A percentile compares a stretch with the other conserved stretches of the same genome.
Conservation (phyloP, 2,113 vertebrate genomes). For the Oryctolagus cuniculus region DNA sequence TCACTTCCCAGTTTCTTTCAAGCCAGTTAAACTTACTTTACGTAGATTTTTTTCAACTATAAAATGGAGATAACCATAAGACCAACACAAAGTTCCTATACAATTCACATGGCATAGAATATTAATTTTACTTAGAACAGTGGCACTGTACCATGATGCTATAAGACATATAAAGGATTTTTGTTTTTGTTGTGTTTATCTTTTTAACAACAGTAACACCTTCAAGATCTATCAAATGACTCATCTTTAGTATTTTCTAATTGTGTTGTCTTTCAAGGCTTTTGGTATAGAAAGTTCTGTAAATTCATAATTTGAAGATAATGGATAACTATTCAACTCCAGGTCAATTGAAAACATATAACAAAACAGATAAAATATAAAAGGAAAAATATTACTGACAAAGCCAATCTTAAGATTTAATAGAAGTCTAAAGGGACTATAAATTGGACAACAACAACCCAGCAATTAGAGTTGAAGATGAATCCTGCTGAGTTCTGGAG, state of each 20-base stretch:
- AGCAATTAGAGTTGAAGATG: not conserved
- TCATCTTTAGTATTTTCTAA: not conserved
- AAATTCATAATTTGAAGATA: not conserved
- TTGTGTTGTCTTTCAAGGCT: not conserved
- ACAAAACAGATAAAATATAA: not conserved
- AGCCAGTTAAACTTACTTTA: not conserved
- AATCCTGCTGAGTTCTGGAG: not conserved
- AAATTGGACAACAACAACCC: not conserved
- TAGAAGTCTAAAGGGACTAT: not conserved
- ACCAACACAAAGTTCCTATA: not conserved
- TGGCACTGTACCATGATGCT: not conserved
- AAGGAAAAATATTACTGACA: not conserved
- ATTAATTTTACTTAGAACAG: not conserved
- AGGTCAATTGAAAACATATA: not conserved
- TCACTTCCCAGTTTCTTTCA: not conserved
- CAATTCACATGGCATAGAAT: not conserved
- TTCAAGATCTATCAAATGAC: not conserved
- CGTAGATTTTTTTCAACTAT: not conserved
- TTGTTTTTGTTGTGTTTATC: not conserved
- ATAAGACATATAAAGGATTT: not conserved
- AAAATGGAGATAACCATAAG: not conserved
- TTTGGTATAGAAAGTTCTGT: not conserved
- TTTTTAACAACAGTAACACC: not conserved
- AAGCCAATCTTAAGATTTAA: not conserved
- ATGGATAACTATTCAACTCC: not conserved